Base-by-base conservation (phyloP, 2,888 invertebrate genomes). In the Clunio marinus region DNA sequence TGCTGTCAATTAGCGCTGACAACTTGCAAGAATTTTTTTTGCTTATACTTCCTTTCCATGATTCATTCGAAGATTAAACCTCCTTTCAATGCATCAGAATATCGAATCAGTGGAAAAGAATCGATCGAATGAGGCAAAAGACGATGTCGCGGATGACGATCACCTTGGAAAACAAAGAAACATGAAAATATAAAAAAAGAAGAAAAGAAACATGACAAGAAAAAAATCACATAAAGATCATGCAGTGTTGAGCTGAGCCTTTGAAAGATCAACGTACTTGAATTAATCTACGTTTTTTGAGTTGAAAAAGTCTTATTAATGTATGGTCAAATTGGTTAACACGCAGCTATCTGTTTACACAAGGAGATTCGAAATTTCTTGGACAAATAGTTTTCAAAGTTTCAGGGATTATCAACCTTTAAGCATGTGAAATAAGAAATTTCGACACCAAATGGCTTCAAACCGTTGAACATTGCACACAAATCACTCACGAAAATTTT, bases 181-280 rank as follows among this genome's bases (percentile, higher is more conserved):
- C 51, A 51, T 15, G 41, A 41, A 22, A n/a, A n/a, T n/a, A n/a
- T n/a, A n/a, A n/a, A n/a, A n/a, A 51, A 51, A 2, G 20, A 22
- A 51, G 22, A 51, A 5, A 22, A 15, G 15, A 41, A 41, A 32
- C 32, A 3, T 41, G n/a, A 5, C 41, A 10, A 5, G 51, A 15
- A 41, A 41, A 41, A 32, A 5, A 3, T 41, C 41, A 5, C 41
- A 10, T 41, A 41, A 41, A 41, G 41, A 41, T n/a, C 41, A 15
- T 41, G 41, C 41, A 41, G 41, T 20, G 51, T 51, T 5, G 51
- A 3, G 5, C 3, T 7, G 3, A 51, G 51, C 10, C 3, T 8
- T 32, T 32, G n/a, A 22, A 51, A 51, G 51, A 51, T 51, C 51
- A 51, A 51, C 51, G 51, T 17, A 51, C 51, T 51, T 22, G 51